phyloP scores from a whole-genome alignment of 1,140 invertebrate species.

The Drosophila bocqueti region DNA sequence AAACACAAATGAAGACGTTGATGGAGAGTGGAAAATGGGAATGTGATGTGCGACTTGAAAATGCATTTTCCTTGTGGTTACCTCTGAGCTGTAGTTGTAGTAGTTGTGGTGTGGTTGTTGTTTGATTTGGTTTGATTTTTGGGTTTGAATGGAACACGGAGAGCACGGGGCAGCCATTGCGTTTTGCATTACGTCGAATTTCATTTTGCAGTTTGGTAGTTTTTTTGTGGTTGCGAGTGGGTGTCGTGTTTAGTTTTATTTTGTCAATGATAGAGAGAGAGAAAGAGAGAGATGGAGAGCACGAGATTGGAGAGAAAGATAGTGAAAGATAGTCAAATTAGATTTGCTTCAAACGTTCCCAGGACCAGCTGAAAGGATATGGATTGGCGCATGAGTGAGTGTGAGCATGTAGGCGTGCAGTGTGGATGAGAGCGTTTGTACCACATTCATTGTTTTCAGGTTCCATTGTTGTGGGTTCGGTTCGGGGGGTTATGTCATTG shows the following conservation, averaged over 20 bases:
- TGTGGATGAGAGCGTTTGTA: conserved; percentile 24
- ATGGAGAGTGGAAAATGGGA: conserved; percentile 47
- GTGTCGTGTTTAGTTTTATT: conserved; percentile 43
- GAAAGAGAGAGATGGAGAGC: conserved; percentile 32
- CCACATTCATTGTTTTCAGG: conserved; percentile 68
- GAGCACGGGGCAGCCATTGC: conserved; percentile 25
- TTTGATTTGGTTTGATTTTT: conserved; percentile 51
- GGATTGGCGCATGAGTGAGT: conserved; percentile 41
- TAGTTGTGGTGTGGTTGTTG: conserved; percentile 55
- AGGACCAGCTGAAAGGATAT: conserved; percentile 80
- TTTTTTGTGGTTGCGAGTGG: conserved; percentile 31
- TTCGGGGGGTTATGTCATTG: conserved; percentile 41
- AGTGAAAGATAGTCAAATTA: conserved; percentile 81
- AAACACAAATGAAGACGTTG: conserved; percentile 39
- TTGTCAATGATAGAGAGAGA: conserved; percentile 26
- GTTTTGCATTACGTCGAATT: conserved; percentile 49
- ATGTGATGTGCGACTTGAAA: conserved; percentile 69
- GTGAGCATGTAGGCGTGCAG: conserved; percentile 24
- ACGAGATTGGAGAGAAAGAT: conserved; percentile 54
- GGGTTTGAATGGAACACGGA: conserved; percentile 33
- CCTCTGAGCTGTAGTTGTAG: conserved; percentile 77
- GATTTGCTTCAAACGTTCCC: conserved; percentile 84
- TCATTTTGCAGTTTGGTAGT: conserved; percentile 33
- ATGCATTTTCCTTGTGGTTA: conserved; percentile 78
- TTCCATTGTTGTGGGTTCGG: conserved; percentile 56